These are phyloP conservation scores for Cordilura impudica DNA, from an alignment of 2,888 invertebrate genomes.

Conservation along the genomic window DNA sequence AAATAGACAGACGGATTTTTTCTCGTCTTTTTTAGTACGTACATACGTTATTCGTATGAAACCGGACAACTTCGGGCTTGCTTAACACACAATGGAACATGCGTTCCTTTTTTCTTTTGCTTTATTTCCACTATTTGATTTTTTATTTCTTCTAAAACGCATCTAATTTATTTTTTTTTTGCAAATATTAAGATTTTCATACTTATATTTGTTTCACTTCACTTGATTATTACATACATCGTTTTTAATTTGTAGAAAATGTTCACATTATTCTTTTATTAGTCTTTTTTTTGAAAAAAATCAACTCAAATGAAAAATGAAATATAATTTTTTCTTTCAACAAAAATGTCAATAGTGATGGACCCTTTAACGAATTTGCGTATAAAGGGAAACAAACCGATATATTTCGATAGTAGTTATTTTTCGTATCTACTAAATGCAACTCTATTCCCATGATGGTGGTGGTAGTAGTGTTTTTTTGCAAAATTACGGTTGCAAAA, in stretches of 20 bases:
- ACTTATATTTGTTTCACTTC: neutral
- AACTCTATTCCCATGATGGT: no score
- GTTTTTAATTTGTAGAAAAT: neutral
- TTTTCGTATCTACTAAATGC: no score
- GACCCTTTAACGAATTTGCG: slow-evolving; percentile 48
- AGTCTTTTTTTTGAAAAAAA: slow-evolving; percentile 35
- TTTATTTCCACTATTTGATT: slow-evolving; percentile 49
- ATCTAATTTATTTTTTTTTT: neutral
- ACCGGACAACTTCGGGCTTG: slow-evolving; percentile 62
- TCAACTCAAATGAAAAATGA: slow-evolving; percentile 56
- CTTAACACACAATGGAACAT: slow-evolving; percentile 62
- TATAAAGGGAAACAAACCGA: slow-evolving; percentile 10
- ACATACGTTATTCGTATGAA: slow-evolving; percentile 61
- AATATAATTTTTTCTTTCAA: slow-evolving; percentile 54
- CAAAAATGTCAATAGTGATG: slow-evolving; percentile 61
- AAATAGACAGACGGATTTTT: slow-evolving; percentile 51
- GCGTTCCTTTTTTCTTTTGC: slow-evolving; percentile 59
- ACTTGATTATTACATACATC: slow-evolving; percentile 20
- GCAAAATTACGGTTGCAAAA: no score
- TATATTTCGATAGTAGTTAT: slow-evolving; percentile 46
- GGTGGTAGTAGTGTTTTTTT: no score
- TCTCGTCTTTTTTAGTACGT: slow-evolving; percentile 55
- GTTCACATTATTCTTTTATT: slow-evolving; percentile 35
- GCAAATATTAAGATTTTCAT: neutral
- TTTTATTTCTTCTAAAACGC: slow-evolving; percentile 26